Evolutionary conservation across 1,140 invertebrate species (phyloP), one percentile per base, ranked within the genome.

Genomic region (Penaeus vannamei): DNA sequence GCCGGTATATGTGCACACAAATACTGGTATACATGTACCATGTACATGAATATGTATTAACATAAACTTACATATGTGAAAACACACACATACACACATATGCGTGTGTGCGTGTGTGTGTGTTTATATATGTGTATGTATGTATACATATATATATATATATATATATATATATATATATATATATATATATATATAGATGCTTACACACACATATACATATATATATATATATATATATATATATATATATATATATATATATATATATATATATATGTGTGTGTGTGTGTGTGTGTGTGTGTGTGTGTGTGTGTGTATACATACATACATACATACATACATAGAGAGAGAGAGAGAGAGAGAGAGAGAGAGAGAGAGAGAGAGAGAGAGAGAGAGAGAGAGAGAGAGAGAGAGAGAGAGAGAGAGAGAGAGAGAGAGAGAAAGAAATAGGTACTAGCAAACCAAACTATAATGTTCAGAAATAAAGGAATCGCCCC

Each of bases 121-220:
- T 23, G n/a, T 23, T 32, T 76, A 76, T 22, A 76, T 32, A 32
- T 76, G n/a, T 76, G 36, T 76, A 32, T 76, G 36, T 76, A 32
- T 76, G 22, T 76, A 32, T 76, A 32, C n/a, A 76, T 76, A 76
- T 26, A 32, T 76, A 76, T 14, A 76, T 76, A 76, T 76, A 32
- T 76, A 76, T 76, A 76, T 76, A 76, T 76, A 76, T 76, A 76
- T 76, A 76, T 76, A 76, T 76, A 76, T 76, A 32, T 32, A 76
- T 76, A 76, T 76, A 76, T 32, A 76, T 76, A 76, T 76, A 76
- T 76, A 76, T 32, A 76, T 76, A 32, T 32, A 76, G 32, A 76
- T 76, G 32, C 10, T 32, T 76, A n/a, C 10, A 76, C 32, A 76
- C 10, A 76, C 10, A 76, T 32, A 76, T 8, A 76, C 10, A 76